Conservation (phyloP, 2,113 vertebrate species). For the Bubo scandiacus region DNA sequence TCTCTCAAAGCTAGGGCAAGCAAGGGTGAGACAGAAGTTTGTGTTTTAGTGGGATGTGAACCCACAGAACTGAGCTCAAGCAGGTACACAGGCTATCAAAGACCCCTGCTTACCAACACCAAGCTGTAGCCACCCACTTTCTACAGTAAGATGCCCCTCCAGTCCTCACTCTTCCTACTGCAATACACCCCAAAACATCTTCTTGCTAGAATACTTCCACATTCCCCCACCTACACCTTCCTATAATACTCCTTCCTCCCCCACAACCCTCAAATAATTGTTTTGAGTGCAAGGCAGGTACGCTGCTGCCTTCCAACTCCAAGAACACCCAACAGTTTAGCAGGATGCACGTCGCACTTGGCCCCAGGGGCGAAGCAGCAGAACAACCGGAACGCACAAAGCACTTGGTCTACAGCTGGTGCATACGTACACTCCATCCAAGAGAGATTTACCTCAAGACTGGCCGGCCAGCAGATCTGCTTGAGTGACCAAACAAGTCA, state of each 20-base stretch:
- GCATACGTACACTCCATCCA: accelerated
- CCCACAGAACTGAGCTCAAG: not conserved
- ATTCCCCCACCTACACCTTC: not conserved
- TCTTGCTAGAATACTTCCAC: not conserved
- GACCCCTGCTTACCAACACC: not conserved
- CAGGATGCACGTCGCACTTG: not conserved
- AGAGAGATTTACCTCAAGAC: not conserved
- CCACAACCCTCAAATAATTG: not conserved
- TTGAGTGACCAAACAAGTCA: not conserved
- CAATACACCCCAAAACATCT: not conserved
- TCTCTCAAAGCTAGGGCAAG: not conserved
- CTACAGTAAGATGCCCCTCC: not conserved
- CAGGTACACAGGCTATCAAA: not conserved
- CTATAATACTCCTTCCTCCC: not conserved
- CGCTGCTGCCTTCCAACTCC: not conserved
- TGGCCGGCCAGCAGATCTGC: not conserved
- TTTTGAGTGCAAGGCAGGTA: not conserved
- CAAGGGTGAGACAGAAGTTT: not conserved
- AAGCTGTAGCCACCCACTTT: not conserved
- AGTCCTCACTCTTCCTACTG: not conserved
- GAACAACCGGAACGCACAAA: not conserved
- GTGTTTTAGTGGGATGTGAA: not conserved
- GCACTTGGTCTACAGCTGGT: not conserved
- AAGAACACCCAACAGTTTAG: not conserved
- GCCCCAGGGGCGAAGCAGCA: not conserved